Conservation (phyloP, 1,140 invertebrate genomes). For the Scaptomyza graminum region DNA sequence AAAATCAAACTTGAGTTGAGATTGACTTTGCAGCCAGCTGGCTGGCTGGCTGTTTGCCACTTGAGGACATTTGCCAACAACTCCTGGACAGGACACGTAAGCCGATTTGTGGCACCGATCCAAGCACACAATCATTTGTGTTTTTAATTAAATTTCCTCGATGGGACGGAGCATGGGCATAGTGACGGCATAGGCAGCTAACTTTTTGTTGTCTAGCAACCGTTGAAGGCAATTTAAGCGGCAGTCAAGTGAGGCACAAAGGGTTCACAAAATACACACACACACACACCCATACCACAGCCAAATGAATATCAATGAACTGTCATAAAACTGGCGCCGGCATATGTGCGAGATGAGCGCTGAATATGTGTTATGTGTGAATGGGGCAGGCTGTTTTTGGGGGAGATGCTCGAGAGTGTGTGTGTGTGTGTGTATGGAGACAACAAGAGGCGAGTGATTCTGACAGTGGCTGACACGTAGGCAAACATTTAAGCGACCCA, state of each 20-base stretch:
- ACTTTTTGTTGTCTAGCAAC: conserved; percentile 38
- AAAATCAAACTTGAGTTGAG: conserved; percentile 71
- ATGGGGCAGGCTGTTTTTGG: background rate
- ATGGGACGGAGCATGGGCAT: too few species aligned
- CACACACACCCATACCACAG: conserved; percentile 13
- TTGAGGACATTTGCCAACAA: conserved; percentile 23
- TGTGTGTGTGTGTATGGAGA: background rate
- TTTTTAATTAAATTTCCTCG: conserved; percentile 63
- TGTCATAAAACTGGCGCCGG: conserved; percentile 66
- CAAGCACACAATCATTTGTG: conserved; percentile 28
- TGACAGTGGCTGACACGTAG: conserved; percentile 73
- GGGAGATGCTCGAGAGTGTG: background rate
- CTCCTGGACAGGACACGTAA: conserved; percentile 35
- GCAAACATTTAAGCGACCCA: conserved; percentile 69
- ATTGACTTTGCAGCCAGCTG: conserved; percentile 52
- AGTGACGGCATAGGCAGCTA: background rate
- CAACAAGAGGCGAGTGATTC: conserved; percentile 28
- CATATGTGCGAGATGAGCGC: conserved; percentile 25
- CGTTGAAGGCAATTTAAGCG: conserved; percentile 37
- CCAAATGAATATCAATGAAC: conserved; percentile 78
- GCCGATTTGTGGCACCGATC: conserved; percentile 57
- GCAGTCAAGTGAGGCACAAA: conserved; percentile 29
- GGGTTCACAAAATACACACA: conserved; percentile 27
- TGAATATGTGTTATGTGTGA: too few species aligned
- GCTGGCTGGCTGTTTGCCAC: background rate